Evolutionary conservation across 2,888 invertebrate genomes (phyloP).

Genomic region (Drosophila histrio): DNA sequence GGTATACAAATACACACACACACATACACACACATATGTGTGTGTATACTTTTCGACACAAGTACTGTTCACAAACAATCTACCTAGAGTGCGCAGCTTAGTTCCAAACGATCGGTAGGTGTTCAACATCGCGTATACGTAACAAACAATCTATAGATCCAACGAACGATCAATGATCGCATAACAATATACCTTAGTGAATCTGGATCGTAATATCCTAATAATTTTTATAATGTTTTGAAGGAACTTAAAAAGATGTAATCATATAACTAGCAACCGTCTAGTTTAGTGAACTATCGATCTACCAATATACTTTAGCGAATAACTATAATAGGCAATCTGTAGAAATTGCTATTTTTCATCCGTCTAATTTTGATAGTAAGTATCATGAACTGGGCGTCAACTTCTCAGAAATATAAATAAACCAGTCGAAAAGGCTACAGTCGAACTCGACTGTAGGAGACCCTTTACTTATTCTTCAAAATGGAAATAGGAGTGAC

Average conservation of each 20-base stretch:
- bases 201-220: not conserved
- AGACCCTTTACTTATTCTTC: too few relatives aligned
- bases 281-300: not conserved
- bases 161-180: not conserved
- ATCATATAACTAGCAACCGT: not conserved
- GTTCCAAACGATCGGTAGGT: slow-evolving; percentile 19
- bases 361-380: too few relatives aligned
- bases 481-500: too few relatives aligned
- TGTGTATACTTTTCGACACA: not conserved
- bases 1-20: not conserved
- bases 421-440: too few relatives aligned
- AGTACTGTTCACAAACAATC: not conserved
- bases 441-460: too few relatives aligned
- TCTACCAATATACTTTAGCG: too few relatives aligned
- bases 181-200: not conserved
- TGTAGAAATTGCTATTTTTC: too few relatives aligned
- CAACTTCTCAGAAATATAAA: slow-evolving; percentile 19
- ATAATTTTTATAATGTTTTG: not conserved
- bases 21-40: not conserved
- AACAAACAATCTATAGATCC: not conserved
- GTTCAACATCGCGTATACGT: slow-evolving; percentile 33
- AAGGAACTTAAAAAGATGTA: too few relatives aligned
- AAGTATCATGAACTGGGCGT: slow-evolving; percentile 26
- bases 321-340: too few relatives aligned
- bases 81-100: not conserved